Base-by-base conservation (phyloP, 2,113 vertebrate species). In the Platycercus adscitus region DNA sequence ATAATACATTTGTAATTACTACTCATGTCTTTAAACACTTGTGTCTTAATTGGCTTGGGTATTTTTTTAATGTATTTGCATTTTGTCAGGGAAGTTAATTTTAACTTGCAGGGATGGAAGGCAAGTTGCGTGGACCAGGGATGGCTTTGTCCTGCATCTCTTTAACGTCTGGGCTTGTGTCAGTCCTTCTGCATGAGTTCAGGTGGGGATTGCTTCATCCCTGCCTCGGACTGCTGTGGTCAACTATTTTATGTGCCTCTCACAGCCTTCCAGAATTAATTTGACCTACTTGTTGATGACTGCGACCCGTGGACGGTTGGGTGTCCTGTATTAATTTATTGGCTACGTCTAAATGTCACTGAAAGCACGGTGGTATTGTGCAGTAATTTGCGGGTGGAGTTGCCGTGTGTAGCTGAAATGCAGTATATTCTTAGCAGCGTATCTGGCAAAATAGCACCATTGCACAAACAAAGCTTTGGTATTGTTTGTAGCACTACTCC, bases 1-100 rank as follows among this genome's bases (percentile, higher is more conserved):
- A 98, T 98, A 98, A 98, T 98, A 96, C 98, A 98, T 98, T 98
- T 95, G 97, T 98, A 98, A 98, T 98, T 98, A 98, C 98, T 97
- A 95, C 96, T 97, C 96, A 53, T 97, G 97, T 97, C 98, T 98
- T 98, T 98, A 98, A 98, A 98, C 97, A 98, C 97, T 98, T 98
- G 97, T 97, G 94, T 97, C 97, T 98, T 98, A 98, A 98, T 98
- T 98, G 98, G 96, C 96, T 96, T 97, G 93, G 95, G 78, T 97
- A 73, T 97, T 96, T 96, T 96, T 95, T 33, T 93, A 93, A 96
- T 95, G 91, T 98, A 97, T 98, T 98, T 98, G 97, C 96, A 95
- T 98, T 97, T 97, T 98, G 95, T 94, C 89, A 81, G 92, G 81
- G 94, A 98, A 97, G 92, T 97, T 98, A 94, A 97, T 97, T 95